phyloP scores from a whole-genome alignment of 1,140 invertebrate genomes.

The Trachymyrmex cornetzi region DNA sequence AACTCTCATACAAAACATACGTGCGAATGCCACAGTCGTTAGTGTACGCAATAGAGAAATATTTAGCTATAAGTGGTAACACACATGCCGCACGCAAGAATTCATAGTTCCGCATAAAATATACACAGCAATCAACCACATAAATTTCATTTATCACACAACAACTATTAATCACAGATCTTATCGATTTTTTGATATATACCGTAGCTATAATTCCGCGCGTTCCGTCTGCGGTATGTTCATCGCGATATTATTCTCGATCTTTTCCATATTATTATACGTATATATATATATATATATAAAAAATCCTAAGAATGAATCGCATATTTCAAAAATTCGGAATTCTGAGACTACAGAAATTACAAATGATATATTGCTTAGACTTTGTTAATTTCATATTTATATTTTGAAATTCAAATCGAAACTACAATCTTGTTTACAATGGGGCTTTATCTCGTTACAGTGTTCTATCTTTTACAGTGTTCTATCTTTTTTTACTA shows the following conservation, averaged over 20 bases:
- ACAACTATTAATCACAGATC: constrained; percentile 44
- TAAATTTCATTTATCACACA: constrained; percentile 58
- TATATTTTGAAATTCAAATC: constrained; percentile 32
- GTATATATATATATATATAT: constrained; percentile 10
- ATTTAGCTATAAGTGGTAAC: constrained; percentile 32
- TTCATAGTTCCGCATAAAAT: constrained; percentile 59
- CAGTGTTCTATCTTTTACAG: constrained; percentile 21
- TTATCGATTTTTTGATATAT: constrained; percentile 50
- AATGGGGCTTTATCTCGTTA: constrained; percentile 22
- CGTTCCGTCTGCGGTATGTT: constrained; percentile 1
- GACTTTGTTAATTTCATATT: not conserved
- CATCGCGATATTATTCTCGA: constrained; percentile 27
- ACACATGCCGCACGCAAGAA: constrained; percentile 49
- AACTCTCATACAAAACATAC: not conserved
- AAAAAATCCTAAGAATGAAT: not conserved
- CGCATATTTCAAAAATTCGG: not conserved
- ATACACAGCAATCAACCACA: constrained; percentile 57
- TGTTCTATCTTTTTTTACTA: not conserved
- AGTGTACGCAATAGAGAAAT: constrained; percentile 37
- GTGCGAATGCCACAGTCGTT: constrained; percentile 29
- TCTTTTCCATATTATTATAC: constrained; percentile 19
- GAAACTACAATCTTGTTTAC: not conserved
- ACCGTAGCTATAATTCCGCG: constrained; percentile 18
- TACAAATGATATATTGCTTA: not conserved
- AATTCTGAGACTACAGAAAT: not conserved